Evolutionary conservation across 2,888 invertebrate genomes (phyloP).

Genomic region (Schizaphis graminum): DNA sequence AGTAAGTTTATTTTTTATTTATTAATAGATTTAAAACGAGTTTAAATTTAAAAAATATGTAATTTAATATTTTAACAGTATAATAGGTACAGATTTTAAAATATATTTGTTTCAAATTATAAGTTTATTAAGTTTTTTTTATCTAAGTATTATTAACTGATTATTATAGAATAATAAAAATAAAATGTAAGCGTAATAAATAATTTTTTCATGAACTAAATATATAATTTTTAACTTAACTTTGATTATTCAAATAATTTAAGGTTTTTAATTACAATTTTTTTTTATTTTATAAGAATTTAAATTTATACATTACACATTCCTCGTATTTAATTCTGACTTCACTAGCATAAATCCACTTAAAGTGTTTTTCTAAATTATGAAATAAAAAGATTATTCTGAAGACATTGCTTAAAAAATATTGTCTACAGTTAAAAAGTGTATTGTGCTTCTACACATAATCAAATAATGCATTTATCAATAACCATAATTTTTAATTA

Average conservation of each 20-base stretch:
- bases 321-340: not conserved
- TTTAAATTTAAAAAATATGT: not conserved
- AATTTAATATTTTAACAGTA: not conserved
- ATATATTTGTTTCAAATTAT: not conserved
- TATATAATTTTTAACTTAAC: not conserved
- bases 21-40: not conserved
- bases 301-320: not conserved
- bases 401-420: not conserved
- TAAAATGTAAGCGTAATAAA: not conserved
- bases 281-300: not conserved
- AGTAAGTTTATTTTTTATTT: constrained; percentile 42
- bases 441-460: not conserved
- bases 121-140: not conserved
- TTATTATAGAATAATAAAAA: not conserved
- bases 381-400: not conserved
- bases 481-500: not conserved
- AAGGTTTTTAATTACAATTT: not conserved
- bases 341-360: not conserved
- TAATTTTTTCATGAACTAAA: not conserved
- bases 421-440: not conserved
- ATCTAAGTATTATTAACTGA: not conserved
- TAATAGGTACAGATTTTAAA: not conserved
- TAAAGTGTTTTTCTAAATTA: not conserved
- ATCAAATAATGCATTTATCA: not conserved
- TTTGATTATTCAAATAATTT: not conserved